These are phyloP conservation scores for Ormyrus pomaceus DNA, from an alignment of 2,888 invertebrate genomes.

Conservation along the genomic window DNA sequence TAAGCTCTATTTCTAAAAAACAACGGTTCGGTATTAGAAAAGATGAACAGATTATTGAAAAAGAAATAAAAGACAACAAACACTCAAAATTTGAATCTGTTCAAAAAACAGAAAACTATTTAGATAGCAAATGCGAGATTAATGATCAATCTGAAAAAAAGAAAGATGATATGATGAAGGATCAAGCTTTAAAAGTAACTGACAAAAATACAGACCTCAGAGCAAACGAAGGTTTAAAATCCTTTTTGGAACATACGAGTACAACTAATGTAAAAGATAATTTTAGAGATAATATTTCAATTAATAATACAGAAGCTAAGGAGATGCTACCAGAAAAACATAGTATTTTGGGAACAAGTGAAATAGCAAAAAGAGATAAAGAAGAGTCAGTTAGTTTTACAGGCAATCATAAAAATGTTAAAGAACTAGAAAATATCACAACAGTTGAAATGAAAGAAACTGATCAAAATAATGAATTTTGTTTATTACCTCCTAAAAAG, in stretches of 20 bases:
- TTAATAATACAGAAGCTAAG: slow-evolving; percentile 24
- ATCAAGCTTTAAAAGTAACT: not conserved
- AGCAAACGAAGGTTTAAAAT: not conserved
- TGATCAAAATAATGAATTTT: slow-evolving; percentile 49
- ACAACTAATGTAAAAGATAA: slow-evolving; percentile 56
- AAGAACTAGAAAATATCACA: slow-evolving; percentile 22
- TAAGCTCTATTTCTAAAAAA: slow-evolving; percentile 55
- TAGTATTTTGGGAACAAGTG: slow-evolving; percentile 13
- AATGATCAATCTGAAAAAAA: slow-evolving; percentile 63
- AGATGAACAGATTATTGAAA: slow-evolving; percentile 47
- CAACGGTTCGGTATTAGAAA: slow-evolving; percentile 67
- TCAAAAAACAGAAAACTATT: slow-evolving; percentile 55
- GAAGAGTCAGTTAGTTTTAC: slow-evolving; percentile 51
- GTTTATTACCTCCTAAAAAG: slow-evolving; percentile 71
- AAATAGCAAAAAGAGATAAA: slow-evolving; percentile 53
- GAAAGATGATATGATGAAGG: slow-evolving; percentile 53
- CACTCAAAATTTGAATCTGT: slow-evolving; percentile 55
- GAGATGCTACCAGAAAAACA: not conserved
- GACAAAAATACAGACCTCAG: not conserved
- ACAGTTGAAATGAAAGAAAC: slow-evolving; percentile 2
- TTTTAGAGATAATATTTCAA: slow-evolving; percentile 32
- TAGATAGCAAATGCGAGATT: slow-evolving; percentile 61
- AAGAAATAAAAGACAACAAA: slow-evolving; percentile 28
- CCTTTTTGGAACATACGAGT: not conserved
- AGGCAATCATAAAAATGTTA: slow-evolving; percentile 23